phyloP scores from a whole-genome alignment of 2,797 vertebrate species.

The Alcedo atthis region DNA sequence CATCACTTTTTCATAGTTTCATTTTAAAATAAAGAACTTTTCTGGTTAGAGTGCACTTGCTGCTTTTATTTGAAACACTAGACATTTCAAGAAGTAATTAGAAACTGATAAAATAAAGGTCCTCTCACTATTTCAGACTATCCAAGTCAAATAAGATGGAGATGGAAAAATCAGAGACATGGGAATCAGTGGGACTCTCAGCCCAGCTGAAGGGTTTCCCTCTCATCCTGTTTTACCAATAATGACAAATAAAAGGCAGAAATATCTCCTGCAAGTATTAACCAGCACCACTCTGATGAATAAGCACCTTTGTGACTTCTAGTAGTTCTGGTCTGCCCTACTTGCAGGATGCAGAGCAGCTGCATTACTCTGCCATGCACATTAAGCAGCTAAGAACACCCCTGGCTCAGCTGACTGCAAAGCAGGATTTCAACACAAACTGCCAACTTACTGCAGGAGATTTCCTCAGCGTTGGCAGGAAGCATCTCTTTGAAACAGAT shows the following conservation, averaged over 20 bases:
- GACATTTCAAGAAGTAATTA: not conserved
- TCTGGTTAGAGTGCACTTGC: not conserved
- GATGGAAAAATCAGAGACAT: not conserved
- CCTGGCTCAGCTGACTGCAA: conserved; percentile 33
- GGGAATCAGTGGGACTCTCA: not conserved
- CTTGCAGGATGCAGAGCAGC: conserved; percentile 32
- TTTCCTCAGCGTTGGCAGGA: conserved; percentile 29
- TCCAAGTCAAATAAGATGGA: not conserved
- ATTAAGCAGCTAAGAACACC: conserved; percentile 42
- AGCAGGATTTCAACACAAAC: conserved; percentile 45
- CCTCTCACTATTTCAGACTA: not conserved
- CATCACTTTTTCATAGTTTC: not conserved
- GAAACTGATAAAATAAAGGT: not conserved
- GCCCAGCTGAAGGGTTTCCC: not conserved
- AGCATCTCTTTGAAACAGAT: conserved; percentile 29
- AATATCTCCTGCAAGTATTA: not conserved
- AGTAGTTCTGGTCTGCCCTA: conserved; percentile 5
- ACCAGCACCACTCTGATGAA: not conserved
- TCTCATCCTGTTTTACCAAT: not conserved
- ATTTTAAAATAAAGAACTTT: not conserved
- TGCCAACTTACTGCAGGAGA: conserved; percentile 43
- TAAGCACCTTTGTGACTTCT: conserved; percentile 11
- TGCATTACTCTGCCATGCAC: conserved; percentile 22
- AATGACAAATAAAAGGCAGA: not conserved
- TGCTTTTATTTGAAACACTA: not conserved